Percentiles rank a stretch among this genome's conserved stretches.
These are phyloP conservation scores for Plumapathes pennacea DNA, from an alignment of 92 coral and sea anemone species.

Conservation along the genomic window DNA sequence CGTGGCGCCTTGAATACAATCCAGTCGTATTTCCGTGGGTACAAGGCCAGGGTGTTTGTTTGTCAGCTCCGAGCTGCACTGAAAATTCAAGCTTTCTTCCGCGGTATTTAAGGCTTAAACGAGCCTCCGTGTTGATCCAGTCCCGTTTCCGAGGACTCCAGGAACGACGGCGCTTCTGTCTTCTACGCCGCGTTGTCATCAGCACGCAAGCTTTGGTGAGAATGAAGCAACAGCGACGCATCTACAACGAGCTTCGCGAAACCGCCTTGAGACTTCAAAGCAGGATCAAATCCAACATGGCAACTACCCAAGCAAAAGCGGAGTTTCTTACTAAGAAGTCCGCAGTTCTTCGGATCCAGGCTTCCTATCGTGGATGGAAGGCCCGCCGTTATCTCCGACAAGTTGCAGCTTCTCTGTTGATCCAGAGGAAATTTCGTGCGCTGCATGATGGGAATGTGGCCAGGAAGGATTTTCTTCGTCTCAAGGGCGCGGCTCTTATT, in stretches of 20 bases:
- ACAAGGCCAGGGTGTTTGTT: constrained; percentile 35
- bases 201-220: constrained; percentile 67
- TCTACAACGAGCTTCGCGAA: constrained; percentile 19
- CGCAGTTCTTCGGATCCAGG: constrained; percentile 55
- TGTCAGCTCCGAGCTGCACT: constrained; percentile 53
- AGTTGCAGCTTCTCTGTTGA: constrained; percentile 38
- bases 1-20: constrained; percentile 69
- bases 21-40: constrained; percentile 76
- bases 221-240: constrained; percentile 38
- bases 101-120: constrained; percentile 59
- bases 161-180: constrained; percentile 32
- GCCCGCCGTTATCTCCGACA: constrained; percentile 53
- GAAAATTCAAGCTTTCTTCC: constrained; percentile 66
- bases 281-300: constrained; percentile 24
- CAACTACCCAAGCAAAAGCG: constrained; percentile 21
- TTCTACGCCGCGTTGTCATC: constrained; percentile 26
- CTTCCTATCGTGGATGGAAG: constrained; percentile 54
- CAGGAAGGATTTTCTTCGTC: constrained; percentile 44
- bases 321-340: constrained; percentile 20
- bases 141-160: constrained; percentile 24
- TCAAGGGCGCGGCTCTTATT: constrained; percentile 42
- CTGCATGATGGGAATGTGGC: constrained; percentile 13
- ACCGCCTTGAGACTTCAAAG: constrained; percentile 55
- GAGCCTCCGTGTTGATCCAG: constrained; percentile 63
- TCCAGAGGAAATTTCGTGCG: constrained; percentile 76